A percentile compares a stretch with the other conserved stretches of the same genome.
Conservation (phyloP, 1,140 invertebrate genomes). For the Aphidius gifuensis region DNA sequence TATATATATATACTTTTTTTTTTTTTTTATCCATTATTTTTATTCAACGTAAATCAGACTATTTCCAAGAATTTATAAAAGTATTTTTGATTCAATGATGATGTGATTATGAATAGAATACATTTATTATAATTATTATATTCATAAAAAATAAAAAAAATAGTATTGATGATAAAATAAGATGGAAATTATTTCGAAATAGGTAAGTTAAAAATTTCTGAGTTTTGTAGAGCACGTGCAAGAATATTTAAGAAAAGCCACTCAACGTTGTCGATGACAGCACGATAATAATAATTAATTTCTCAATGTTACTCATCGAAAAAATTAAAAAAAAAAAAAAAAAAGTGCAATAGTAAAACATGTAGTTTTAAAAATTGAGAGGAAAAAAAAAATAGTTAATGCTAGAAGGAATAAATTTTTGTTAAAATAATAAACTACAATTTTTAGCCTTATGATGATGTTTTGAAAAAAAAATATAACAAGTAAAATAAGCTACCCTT, state of each 20-base stretch:
- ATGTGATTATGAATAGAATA: too few species aligned
- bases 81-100: too few species aligned
- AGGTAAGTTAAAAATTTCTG: background rate
- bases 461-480: too few species aligned
- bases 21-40: background rate
- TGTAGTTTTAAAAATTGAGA: background rate
- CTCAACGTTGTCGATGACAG: conserved; percentile 46
- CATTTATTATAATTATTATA: background rate
- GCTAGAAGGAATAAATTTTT: too few species aligned
- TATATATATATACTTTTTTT: conserved; percentile 11
- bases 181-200: background rate
- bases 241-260: conserved; percentile 33
- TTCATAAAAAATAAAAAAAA: conserved; percentile 11
- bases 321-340: background rate
- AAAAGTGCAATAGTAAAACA: background rate
- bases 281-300: conserved; percentile 21
- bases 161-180: background rate
- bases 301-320: background rate
- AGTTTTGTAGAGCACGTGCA: conserved; percentile 38
- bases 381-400: too few species aligned
- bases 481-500: too few species aligned
- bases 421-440: too few species aligned
- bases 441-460: too few species aligned
- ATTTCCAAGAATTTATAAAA: too few species aligned
- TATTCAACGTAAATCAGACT: too few species aligned